Conservation (phyloP, 2,888 invertebrate genomes). For the Hypselothyrea guttata region DNA sequence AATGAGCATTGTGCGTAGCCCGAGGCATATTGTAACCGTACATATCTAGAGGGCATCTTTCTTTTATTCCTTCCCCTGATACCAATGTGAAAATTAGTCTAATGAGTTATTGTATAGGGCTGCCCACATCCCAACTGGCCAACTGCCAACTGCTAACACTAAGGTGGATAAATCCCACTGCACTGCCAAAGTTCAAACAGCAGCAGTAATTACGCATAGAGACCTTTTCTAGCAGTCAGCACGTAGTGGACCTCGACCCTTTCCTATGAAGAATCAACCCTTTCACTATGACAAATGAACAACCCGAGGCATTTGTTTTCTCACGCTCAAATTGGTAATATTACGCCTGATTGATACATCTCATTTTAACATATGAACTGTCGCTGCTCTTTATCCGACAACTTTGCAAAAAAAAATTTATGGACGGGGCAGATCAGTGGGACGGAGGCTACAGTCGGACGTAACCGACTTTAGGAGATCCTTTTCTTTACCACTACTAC, state of each 20-base stretch:
- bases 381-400: no score
- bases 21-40: no score
- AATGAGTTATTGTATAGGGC: constrained; percentile 69
- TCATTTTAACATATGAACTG: not conserved
- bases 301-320: constrained; percentile 48
- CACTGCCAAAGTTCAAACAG: constrained; percentile 65
- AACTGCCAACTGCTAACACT: not conserved
- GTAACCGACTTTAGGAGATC: no score
- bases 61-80: not conserved
- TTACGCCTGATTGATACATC: constrained; percentile 27
- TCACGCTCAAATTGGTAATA: constrained; percentile 45
- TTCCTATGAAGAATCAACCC: constrained; percentile 33
- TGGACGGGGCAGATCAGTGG: no score
- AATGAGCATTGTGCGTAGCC: constrained; percentile 46
- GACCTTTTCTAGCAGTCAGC: constrained; percentile 24
- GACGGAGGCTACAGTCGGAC: no score
- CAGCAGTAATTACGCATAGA: constrained; percentile 68
- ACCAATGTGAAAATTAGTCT: constrained; percentile 47
- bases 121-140: constrained; percentile 10
- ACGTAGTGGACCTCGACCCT: constrained; percentile 28
- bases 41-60: no score
- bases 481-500: not conserved
- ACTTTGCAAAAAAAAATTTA: no score
- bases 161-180: constrained; percentile 25
- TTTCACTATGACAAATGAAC: constrained; percentile 42